Base-by-base conservation (phyloP, 2,888 invertebrate genomes). In the Neoascia interrupta region DNA sequence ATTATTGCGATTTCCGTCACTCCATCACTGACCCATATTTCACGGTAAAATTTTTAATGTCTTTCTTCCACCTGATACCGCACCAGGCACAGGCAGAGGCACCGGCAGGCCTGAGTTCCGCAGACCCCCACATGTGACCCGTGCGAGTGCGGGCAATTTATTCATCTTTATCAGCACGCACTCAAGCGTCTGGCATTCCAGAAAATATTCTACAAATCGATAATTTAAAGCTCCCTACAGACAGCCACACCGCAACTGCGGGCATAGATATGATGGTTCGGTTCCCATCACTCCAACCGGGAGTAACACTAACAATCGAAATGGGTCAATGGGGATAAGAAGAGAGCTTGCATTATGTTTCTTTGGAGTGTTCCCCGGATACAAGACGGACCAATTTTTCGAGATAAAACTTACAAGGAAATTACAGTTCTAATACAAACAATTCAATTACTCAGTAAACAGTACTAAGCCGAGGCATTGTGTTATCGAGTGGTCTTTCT, bases 1-100 rank as follows among this genome's bases (percentile, higher is more conserved):
- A 75, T 75, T 75, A 75, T 75, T 75, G 75, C 75, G 53, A 76
- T 76, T 76, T 53, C 76, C 76, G 63, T 64, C 60, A 53, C 37
- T 49, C 56, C 74, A 54, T 18, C 54, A 39, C 15, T 76, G 76
- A 76, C 76, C 76, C 64, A 76, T 76, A 66, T 76, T 76, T 60
- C 41, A 60, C 47, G 54, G 34, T 19, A 13, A 8, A 45, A 15
- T 51, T 49, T 54, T n/a, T 41, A 41, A 49, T 58, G 51, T 21
- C 31, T 63, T 21, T n/a, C 56, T 41, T 72, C 60, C 64, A 72
- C 72, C 76, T 76, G 72, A 76, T 53, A 66, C 18, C 10, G 8
- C 5, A 6, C 15, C 10, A 11, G 11, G 21, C 16, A 21, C n/a
- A n/a, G n/a, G n/a, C n/a, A n/a, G n/a, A n/a, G n/a, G n/a, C n/a